Base-by-base conservation (phyloP, 1,140 invertebrate genomes). In the Ceratina calcarata region DNA sequence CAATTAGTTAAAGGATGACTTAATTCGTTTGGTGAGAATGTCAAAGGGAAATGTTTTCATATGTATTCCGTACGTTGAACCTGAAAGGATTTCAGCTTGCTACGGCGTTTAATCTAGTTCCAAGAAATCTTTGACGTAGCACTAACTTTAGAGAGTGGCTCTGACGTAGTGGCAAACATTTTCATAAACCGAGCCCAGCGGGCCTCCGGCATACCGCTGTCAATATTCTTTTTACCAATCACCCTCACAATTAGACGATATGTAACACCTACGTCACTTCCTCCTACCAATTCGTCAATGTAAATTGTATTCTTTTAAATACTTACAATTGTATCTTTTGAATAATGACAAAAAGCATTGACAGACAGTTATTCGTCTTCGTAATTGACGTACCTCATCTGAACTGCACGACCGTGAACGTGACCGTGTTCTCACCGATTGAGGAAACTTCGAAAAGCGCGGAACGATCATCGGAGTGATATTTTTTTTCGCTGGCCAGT, bases 321-420 rank as follows among this genome's bases (percentile, higher is more conserved):
- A 45, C 37, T 6, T 45, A 45, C 37, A 45, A 45, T 10, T 10
- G 37, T 45, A 10, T 45, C 37, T 10, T 7, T 45, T 3, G 37
- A 45, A 3, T 45, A 45, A 45, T 7, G 37, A 45, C 6, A 10
- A 45, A 45, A 45, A 45, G 10, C 37, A 10, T 45, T 45, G 37
- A 45, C 10, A 45, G 37, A 2, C 10, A 0, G 37, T 45, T 10
- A 6, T 45, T 45, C 37, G 10, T 45, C 10, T 45, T 45, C 37
- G 10, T 45, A 45, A 45, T 45, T 45, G 6, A 45, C 37, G 37
- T 45, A 45, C 10, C 37, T 45, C 37, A 45, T 45, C 37, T 45
- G 37, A 45, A 45, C 10, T 45, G 37, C 55, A 45, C 64, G 78
- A 20, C 83, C 69, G 13, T 81, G 82, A 81, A 85, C 77, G 78